A percentile compares a stretch with the other conserved stretches of the same genome.
These are phyloP conservation scores for Chaetodon trifascialis DNA, from an alignment of 2,113 vertebrate genomes.

Conservation along the genomic window DNA sequence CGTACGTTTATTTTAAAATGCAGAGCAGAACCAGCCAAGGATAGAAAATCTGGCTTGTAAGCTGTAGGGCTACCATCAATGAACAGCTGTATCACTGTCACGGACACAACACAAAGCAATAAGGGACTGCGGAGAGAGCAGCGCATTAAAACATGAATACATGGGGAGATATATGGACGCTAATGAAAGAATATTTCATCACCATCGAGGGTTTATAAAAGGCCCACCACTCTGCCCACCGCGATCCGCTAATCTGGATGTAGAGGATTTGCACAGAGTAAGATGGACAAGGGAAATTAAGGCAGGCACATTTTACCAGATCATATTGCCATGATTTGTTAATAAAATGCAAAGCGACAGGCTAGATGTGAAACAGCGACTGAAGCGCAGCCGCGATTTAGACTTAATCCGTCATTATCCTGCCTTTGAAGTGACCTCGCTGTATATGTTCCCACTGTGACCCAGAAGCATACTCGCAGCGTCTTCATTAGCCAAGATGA, in stretches of 20 bases:
- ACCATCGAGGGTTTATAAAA: constrained; percentile 71
- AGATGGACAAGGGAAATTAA: constrained; percentile 76
- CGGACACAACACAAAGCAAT: constrained; percentile 53
- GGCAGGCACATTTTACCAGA: constrained; percentile 70
- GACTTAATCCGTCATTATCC: constrained; percentile 83
- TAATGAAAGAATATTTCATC: constrained; percentile 76
- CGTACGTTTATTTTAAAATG: constrained; percentile 32
- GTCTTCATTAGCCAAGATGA: constrained; percentile 82
- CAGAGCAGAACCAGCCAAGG: constrained; percentile 36
- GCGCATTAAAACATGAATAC: constrained; percentile 64
- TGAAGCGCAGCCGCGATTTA: constrained; percentile 75
- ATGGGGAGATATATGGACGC: constrained; percentile 50
- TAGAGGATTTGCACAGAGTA: constrained; percentile 68
- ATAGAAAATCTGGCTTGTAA: constrained; percentile 29
- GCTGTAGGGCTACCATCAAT: constrained; percentile 49
- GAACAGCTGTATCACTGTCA: constrained; percentile 65
- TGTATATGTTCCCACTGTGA: constrained; percentile 71
- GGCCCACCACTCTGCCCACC: constrained; percentile 59
- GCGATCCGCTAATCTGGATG: constrained; percentile 67
- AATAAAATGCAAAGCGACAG: constrained; percentile 77
- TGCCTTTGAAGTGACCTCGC: constrained; percentile 84
- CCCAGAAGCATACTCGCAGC: constrained; percentile 76
- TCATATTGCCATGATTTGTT: constrained; percentile 79
- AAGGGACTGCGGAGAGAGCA: constrained; percentile 58
- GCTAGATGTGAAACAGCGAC: constrained; percentile 61